phyloP scores from a whole-genome alignment of 2,113 vertebrate species.

The Alouatta palliata region DNA sequence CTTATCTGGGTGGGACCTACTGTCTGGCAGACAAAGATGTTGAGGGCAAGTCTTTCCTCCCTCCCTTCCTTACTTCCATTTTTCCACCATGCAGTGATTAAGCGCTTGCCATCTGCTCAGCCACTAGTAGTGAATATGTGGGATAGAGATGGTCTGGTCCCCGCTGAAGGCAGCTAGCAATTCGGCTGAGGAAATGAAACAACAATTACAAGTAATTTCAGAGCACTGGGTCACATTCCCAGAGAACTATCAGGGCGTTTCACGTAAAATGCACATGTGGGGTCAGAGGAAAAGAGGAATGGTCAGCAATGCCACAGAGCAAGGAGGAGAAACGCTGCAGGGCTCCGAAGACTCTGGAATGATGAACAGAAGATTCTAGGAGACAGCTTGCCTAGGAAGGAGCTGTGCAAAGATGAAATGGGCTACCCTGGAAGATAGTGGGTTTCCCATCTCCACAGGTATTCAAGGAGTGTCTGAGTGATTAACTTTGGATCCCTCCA shows the following conservation, averaged over 20 bases:
- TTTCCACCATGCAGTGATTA: slow-evolving; percentile 38
- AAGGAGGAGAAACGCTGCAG: not conserved
- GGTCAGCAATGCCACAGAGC: not conserved
- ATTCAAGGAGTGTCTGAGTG: not conserved
- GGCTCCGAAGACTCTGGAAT: not conserved
- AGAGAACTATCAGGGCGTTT: accelerated
- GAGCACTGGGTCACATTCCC: not conserved
- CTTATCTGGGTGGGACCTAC: too few relatives aligned
- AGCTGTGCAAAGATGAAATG: not conserved
- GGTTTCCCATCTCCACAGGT: not conserved
- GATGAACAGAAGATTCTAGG: not conserved
- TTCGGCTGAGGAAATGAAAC: not conserved
- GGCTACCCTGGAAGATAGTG: not conserved
- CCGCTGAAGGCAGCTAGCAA: slow-evolving; percentile 8
- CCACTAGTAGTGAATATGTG: not conserved
- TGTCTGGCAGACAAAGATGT: not conserved
- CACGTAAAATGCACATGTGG: accelerated
- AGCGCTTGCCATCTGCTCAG: slow-evolving; percentile 26
- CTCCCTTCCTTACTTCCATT: not conserved
- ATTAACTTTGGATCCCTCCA: not conserved
- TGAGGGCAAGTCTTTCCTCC: not conserved
- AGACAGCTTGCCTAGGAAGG: not conserved
- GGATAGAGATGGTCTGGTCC: not conserved
- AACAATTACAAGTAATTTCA: not conserved
- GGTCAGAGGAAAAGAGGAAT: not conserved